Evolutionary conservation across 2,797 vertebrate species (phyloP), one percentile per base, ranked within the genome.

Genomic region (Megalops cyprinoides): DNA sequence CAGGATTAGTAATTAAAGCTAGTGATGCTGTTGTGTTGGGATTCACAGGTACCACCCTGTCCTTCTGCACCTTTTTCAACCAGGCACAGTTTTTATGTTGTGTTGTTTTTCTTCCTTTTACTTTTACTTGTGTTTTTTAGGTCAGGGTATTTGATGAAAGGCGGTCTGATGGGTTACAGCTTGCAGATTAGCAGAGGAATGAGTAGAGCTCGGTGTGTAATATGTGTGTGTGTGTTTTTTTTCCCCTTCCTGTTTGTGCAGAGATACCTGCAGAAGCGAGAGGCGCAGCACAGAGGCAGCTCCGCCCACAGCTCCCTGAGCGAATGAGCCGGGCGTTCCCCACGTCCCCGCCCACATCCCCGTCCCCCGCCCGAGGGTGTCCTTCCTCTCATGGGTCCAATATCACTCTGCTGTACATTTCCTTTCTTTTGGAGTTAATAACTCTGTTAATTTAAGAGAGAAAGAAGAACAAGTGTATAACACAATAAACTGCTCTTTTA

Each of bases 251-350:
- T 1, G 2, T 42, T 58, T 62, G 67, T 83, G 4, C 85, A 93
- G 92, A 92, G 84, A 82, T 73, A 88, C 76, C 84, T 86, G 58
- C 81, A 83, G 85, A 84, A 79, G 77, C 73, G 44, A 34, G 37
- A 74, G 46, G 37, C 77, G 60, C 82, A 82, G 80, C 42, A 3
- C 25, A 58, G 82, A 1, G 10, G 23, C 39, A 65, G 34, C 10
- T 39, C 58, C 39, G 39, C 18, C 34, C 23, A 74, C n/a, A 74
- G 65, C 46, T 83, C 79, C 1, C 1, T 78, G 20, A 85, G 82
- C 0, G 84, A 86, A 1, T 91, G 76, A 91, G 60, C 5, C 31
- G n/a, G n/a, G n/a, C 0, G 1, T 46, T 56, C 28, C 20, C 15
- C 3, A 20, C 48, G 9, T 15, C 28, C 20, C 49, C 23, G 28